Conservation (phyloP, 2,797 vertebrate genomes). For the Falco rusticolus region DNA sequence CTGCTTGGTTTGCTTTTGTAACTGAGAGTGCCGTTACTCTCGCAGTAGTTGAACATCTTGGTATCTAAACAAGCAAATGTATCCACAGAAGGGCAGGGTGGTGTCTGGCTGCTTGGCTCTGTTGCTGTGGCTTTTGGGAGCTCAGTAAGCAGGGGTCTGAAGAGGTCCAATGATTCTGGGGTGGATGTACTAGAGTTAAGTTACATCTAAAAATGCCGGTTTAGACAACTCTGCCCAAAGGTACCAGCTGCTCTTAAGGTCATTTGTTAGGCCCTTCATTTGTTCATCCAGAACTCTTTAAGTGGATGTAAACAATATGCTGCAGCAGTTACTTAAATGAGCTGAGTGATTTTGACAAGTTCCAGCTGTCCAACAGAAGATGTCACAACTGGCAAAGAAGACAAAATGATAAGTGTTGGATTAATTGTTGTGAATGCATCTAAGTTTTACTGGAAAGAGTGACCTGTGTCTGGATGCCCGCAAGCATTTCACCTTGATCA, state of each 20-base stretch:
- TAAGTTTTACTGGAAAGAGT: neutral
- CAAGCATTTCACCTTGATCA: neutral
- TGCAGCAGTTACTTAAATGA: neutral
- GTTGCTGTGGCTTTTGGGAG: neutral
- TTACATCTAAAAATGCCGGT: neutral
- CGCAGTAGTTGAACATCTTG: neutral
- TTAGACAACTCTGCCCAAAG: neutral
- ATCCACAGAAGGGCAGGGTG: neutral
- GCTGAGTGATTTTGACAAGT: conserved; percentile 7
- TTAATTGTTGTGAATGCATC: neutral
- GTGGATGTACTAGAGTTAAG: neutral
- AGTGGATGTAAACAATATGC: neutral
- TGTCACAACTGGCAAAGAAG: neutral
- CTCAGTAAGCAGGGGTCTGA: neutral
- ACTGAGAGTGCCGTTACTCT: neutral
- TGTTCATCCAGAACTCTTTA: neutral
- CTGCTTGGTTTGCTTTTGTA: neutral
- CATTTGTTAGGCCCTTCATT: neutral
- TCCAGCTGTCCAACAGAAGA: neutral
- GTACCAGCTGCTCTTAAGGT: neutral
- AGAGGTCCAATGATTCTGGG: neutral
- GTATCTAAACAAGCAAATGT: neutral
- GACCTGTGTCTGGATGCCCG: neutral
- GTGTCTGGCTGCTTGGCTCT: neutral
- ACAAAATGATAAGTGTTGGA: neutral